Percentiles rank a stretch among this genome's conserved stretches.
Evolutionary conservation across 2,113 vertebrate genomes (phyloP).

Genomic region (Chaetorhynchus papuensis): DNA sequence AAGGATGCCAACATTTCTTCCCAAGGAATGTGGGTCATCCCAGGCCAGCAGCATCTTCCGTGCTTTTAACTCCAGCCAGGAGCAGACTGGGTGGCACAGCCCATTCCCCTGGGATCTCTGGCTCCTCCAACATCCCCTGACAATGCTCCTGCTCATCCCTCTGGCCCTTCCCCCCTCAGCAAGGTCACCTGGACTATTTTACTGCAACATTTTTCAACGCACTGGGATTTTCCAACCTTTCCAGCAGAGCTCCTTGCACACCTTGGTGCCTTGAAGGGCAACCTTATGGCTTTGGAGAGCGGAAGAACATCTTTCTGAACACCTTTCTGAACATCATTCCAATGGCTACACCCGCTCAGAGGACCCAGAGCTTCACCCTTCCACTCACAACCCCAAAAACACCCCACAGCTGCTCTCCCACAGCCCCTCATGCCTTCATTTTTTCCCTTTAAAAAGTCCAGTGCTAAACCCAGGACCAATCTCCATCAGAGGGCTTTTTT

Average conservation of each 20-base stretch:
- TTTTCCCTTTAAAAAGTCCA: background rate
- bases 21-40: background rate
- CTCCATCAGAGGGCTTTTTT: background rate
- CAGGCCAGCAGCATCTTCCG: background rate
- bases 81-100: background rate
- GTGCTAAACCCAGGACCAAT: background rate
- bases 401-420: background rate
- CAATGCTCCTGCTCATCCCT: background rate
- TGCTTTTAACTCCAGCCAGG: background rate
- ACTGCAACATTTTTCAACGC: background rate
- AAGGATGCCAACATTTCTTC: background rate
- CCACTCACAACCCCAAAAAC: background rate
- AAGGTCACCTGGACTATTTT: background rate
- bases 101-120: background rate
- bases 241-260: background rate
- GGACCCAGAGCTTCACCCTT: background rate
- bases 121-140: background rate
- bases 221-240: background rate
- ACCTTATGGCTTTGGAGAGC: background rate
- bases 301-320: background rate
- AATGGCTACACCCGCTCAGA: rapidly evolving
- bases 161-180: background rate
- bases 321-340: background rate
- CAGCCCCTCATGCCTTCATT: background rate
- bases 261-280: background rate